A percentile compares a stretch with the other conserved stretches of the same genome.
Evolutionary conservation across 2,113 vertebrate species (phyloP).

Genomic region (Sakesphorus luctuosus): DNA sequence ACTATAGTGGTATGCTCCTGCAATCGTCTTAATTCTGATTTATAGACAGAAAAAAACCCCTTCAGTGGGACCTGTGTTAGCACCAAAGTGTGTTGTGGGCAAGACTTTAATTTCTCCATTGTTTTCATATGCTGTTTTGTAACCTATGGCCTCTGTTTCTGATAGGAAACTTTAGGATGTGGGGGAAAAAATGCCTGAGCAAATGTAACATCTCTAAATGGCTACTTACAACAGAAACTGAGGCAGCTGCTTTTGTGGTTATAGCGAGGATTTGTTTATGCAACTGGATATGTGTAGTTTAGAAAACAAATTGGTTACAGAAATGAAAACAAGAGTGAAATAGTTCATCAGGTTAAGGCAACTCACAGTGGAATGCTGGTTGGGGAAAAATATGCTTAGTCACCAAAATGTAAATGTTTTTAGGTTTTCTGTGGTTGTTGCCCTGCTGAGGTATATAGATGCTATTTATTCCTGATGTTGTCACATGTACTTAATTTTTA

Average conservation of each 20-base stretch:
- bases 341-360: not conserved
- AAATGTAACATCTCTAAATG: not conserved
- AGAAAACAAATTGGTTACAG: not conserved
- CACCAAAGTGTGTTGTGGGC: not conserved
- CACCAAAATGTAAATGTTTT: not conserved
- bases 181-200: not conserved
- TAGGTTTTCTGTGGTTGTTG: not conserved
- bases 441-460: not conserved
- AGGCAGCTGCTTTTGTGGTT: not conserved
- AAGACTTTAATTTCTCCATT: not conserved
- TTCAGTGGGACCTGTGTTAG: not conserved
- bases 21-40: not conserved
- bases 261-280: not conserved
- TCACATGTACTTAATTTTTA: not conserved
- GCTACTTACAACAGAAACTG: not conserved
- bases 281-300: not conserved
- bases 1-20: not conserved
- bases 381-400: not conserved
- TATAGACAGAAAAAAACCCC: not conserved
- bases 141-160: not conserved
- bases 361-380: not conserved
- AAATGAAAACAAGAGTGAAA: not conserved
- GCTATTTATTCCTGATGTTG: not conserved
- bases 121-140: not conserved
- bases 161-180: not conserved